phyloP scores from a whole-genome alignment of 2,113 vertebrate species.

The Anolis carolinensis region DNA sequence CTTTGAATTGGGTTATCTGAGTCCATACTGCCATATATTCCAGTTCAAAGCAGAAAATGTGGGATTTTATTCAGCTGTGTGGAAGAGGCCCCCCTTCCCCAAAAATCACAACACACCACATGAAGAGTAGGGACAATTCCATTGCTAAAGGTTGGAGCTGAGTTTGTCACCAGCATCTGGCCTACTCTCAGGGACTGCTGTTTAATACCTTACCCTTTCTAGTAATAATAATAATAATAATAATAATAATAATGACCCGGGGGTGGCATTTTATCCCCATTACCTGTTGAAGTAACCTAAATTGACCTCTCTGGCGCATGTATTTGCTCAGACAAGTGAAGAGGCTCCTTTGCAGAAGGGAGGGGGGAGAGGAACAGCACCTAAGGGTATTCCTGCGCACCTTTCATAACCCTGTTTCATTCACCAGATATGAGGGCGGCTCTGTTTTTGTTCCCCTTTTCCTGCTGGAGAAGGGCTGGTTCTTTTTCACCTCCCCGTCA shows the following conservation, averaged over 20 bases:
- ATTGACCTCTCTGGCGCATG: slow-evolving; percentile 71
- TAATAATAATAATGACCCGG: not conserved
- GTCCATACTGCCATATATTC: no score
- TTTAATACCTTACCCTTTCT: not conserved
- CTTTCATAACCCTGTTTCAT: slow-evolving; percentile 69
- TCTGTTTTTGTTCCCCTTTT: slow-evolving; percentile 28
- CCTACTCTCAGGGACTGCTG: not conserved
- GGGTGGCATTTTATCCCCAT: slow-evolving; percentile 27
- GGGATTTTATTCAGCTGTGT: no score
- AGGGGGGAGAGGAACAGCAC: slow-evolving; percentile 26
- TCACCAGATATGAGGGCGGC: slow-evolving; percentile 63
- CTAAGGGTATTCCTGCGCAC: slow-evolving; percentile 71
- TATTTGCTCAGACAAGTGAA: slow-evolving; percentile 59
- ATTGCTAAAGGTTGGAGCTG: not conserved
- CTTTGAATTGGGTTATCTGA: no score
- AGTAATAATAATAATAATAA: no score
- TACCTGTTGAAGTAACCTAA: slow-evolving; percentile 80
- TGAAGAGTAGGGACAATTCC: not conserved
- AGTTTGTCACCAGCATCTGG: not conserved
- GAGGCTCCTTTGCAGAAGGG: slow-evolving; percentile 54
- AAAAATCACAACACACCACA: not conserved
- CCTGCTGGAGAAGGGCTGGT: slow-evolving; percentile 22
- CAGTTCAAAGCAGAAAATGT: no score
- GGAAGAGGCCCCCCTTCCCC: no score
- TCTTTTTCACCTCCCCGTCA: slow-evolving; percentile 42